Evolutionary conservation across 2,113 vertebrate species (phyloP).

Genomic region (Emydura subglobosa): DNA sequence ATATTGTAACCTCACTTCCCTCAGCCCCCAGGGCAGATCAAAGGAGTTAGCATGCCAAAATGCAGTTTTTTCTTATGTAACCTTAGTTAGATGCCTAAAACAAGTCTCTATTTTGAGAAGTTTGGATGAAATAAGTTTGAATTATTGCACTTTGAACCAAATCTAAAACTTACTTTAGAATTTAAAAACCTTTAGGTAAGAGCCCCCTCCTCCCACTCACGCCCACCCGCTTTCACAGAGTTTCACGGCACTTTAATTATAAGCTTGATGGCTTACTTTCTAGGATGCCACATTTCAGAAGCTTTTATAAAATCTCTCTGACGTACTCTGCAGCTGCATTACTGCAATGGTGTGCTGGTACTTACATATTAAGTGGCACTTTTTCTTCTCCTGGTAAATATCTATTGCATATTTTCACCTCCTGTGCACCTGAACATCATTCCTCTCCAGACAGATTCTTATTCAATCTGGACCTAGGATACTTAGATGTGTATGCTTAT

Average conservation of each 20-base stretch:
- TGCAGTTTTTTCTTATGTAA: not conserved
- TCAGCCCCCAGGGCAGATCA: not conserved
- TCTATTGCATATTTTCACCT: not conserved
- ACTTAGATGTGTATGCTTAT: not conserved
- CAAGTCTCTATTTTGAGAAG: not conserved
- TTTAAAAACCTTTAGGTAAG: not conserved
- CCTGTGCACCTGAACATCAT: not conserved
- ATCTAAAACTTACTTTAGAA: not conserved
- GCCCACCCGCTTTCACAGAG: not conserved
- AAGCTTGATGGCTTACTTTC: not conserved
- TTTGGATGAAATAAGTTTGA: not conserved
- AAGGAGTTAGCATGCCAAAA: not conserved
- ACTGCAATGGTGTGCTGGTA: not conserved
- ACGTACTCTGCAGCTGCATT: not conserved
- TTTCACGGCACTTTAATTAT: not conserved
- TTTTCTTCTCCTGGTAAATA: not conserved
- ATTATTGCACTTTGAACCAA: not conserved
- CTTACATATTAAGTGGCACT: not conserved
- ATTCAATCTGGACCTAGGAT: not conserved
- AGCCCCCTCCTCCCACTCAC: not conserved
- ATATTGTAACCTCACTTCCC: not conserved
- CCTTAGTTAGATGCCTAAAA: not conserved
- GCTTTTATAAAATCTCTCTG: not conserved
- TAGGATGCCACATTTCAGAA: not conserved
- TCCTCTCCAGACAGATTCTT: accelerated